These are phyloP conservation scores for Criorhina ranunculi DNA, from an alignment of 2,888 invertebrate species.

Conservation along the genomic window DNA sequence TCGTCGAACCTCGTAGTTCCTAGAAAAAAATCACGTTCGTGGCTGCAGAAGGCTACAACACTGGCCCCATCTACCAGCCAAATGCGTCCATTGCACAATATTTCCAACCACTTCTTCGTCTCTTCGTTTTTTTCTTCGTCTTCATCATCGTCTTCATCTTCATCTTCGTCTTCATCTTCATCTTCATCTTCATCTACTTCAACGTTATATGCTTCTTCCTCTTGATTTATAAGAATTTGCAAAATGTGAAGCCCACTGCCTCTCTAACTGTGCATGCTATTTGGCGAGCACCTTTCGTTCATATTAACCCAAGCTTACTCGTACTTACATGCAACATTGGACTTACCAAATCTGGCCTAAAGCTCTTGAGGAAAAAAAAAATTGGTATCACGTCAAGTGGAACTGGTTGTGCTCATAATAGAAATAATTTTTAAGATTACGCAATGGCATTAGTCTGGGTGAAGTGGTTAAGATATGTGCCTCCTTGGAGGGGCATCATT, in stretches of 20 bases:
- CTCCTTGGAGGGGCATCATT: conserved; percentile 33
- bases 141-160: conserved; percentile 9
- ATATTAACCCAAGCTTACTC: conserved; percentile 48
- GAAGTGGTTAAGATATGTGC: conserved; percentile 21
- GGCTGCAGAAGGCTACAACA: conserved; percentile 60
- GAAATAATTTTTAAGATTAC: conserved; percentile 62
- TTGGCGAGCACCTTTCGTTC: conserved; percentile 45
- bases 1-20: conserved; percentile 14
- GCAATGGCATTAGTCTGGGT: conserved; percentile 59
- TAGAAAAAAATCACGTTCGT: conserved; percentile 51
- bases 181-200: conserved; percentile 2
- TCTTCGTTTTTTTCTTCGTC: conserved; percentile 14
- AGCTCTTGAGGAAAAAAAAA: conserved; percentile 54
- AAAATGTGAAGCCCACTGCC: conserved; percentile 52
- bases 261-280: conserved; percentile 23
- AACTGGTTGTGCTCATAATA: conserved; percentile 69
- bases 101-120: conserved; percentile 28
- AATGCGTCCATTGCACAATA: conserved; percentile 68
- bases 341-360: conserved; percentile 61
- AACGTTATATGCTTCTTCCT: conserved; percentile 46
- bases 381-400: conserved; percentile 66
- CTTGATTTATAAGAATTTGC: conserved; percentile 73
- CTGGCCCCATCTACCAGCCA: conserved; percentile 52
- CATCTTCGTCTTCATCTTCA: conserved; percentile 56
- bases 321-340: conserved; percentile 51